phyloP scores from a whole-genome alignment of 2,797 vertebrate species.

The Pseudotriccus pelzelni region DNA sequence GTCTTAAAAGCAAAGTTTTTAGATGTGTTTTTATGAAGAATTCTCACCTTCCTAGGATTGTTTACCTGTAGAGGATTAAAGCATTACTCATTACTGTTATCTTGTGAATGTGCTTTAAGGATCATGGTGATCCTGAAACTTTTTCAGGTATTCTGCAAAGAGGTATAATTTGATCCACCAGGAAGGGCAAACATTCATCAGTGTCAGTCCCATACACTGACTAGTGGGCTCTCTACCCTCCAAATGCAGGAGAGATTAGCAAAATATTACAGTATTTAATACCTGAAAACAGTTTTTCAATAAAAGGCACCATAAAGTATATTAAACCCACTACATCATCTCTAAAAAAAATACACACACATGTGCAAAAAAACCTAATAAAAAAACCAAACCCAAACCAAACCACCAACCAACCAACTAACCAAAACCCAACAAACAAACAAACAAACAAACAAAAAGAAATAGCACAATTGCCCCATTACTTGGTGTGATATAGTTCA shows the following conservation, averaged over 20 bases:
- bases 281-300: neutral
- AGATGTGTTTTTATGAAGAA: neutral
- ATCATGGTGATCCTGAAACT: neutral
- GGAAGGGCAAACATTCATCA: neutral
- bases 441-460: neutral
- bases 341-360: neutral
- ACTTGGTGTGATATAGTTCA: neutral
- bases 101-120: neutral
- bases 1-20: neutral
- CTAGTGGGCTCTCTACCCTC: too few species aligned
- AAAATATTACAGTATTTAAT: neutral
- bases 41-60: neutral
- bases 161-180: neutral
- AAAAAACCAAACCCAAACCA: neutral
- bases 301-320: neutral
- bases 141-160: neutral
- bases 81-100: neutral
- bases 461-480: accelerated
- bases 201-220: neutral
- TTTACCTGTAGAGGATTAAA: neutral
- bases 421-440: neutral
- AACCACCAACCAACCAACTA: neutral
- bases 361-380: neutral
- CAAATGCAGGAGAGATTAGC: neutral
- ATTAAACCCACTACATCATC: neutral